Conservation (phyloP, 2,113 vertebrate genomes). For the Sceloporus undulatus region DNA sequence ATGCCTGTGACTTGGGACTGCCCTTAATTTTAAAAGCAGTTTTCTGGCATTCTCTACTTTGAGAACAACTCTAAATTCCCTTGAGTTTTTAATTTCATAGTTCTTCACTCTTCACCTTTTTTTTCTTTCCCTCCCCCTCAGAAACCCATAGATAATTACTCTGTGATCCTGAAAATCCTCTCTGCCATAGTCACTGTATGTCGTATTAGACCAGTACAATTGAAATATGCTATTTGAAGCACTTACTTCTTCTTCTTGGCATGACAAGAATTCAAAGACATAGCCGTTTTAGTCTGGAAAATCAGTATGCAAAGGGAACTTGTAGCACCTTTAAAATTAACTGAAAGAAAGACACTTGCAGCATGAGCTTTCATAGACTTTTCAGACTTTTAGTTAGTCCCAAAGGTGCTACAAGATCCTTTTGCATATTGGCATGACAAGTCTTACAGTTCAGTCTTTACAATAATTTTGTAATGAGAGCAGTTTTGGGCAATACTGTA, state of each 20-base stretch:
- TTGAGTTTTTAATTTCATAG: background rate
- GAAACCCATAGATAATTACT: background rate
- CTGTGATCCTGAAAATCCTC: background rate
- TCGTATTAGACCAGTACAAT: background rate
- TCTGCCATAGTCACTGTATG: background rate
- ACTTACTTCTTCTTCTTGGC: conserved; percentile 15
- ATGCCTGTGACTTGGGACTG: background rate
- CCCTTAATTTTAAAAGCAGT: background rate
- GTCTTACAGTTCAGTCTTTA: background rate
- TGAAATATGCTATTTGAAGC: background rate
- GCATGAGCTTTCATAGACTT: no score
- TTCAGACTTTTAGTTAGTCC: no score
- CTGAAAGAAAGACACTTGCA: no score
- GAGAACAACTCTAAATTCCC: background rate
- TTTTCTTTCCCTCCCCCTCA: conserved; percentile 9
- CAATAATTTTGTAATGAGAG: background rate
- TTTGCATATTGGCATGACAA: background rate
- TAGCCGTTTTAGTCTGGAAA: no score
- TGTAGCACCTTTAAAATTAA: no score
- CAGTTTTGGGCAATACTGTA: background rate
- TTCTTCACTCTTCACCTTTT: background rate
- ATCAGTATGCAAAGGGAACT: no score
- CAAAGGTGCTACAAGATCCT: no score
- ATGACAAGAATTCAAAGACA: no score
- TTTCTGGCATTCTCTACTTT: background rate